Conservation (phyloP, 1,140 invertebrate species). For the Caenorhabditis inopinata region DNA sequence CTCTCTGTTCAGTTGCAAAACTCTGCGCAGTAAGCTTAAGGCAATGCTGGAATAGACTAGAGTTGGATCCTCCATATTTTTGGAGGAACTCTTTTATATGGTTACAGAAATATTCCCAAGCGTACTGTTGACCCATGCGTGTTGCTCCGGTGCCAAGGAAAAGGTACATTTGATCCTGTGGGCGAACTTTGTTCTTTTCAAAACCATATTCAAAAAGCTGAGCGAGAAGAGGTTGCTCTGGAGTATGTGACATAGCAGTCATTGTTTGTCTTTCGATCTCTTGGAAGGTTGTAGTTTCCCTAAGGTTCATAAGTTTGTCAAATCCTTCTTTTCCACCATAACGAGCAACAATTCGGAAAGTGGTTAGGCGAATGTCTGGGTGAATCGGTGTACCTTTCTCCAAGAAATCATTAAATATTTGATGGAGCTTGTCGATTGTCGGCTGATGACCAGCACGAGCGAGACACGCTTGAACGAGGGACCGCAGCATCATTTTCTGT, state of each 20-base stretch:
- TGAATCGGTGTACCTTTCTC: slow-evolving; percentile 73
- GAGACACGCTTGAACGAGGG: slow-evolving; percentile 79
- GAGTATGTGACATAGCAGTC: slow-evolving; percentile 77
- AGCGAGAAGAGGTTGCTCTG: slow-evolving; percentile 74
- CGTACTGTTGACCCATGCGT: slow-evolving; percentile 76
- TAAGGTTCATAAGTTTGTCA: slow-evolving; percentile 79
- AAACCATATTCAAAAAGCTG: slow-evolving; percentile 85
- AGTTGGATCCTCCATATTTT: slow-evolving; percentile 55
- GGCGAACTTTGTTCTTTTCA: slow-evolving; percentile 83
- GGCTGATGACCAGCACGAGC: slow-evolving; percentile 78
- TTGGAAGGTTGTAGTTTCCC: slow-evolving; percentile 80
- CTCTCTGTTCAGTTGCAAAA: slow-evolving; percentile 41
- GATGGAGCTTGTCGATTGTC: slow-evolving; percentile 75
- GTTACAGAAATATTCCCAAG: slow-evolving; percentile 88
- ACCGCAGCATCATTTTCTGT: slow-evolving; percentile 79
- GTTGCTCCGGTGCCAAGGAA: slow-evolving; percentile 72
- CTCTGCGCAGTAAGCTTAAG: slow-evolving; percentile 43
- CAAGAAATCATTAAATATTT: slow-evolving; percentile 75
- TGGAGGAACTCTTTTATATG: slow-evolving; percentile 75
- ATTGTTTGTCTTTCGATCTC: slow-evolving; percentile 89
- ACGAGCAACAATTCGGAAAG: slow-evolving; percentile 81
- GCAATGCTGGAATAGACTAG: slow-evolving; percentile 58
- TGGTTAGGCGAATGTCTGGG: slow-evolving; percentile 77
- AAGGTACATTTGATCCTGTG: slow-evolving; percentile 85
- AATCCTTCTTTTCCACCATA: slow-evolving; percentile 75